Evolutionary conservation across 2,888 invertebrate genomes (phyloP), one percentile per base, ranked within the genome.

Genomic region (Metellina segmentata): DNA sequence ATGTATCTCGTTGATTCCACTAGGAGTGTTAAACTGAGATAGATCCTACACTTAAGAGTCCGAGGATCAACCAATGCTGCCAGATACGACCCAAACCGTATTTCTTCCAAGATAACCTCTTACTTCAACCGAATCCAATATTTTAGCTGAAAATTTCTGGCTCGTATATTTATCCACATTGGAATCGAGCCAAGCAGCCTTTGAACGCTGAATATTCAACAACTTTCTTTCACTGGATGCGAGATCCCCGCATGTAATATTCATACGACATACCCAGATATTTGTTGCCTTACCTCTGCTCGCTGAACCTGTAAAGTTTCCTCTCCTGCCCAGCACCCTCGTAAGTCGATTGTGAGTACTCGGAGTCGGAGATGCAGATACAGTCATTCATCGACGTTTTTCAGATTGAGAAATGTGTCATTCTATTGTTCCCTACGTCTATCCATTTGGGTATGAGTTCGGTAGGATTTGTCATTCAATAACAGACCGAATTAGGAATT

Each of bases 191-290:
- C 85, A 85, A 85, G 70, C 49, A 19, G 7, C 48, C 20, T 85
- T 85, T 69, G 78, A 70, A 19, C 16, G 20, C 77, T 85, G 85
- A 85, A 85, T 85, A 85, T 85, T 85, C 85, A 85, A 85, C 85
- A 78, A 51, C 70, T 77, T 77, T 70, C 78, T 49, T 71, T 19
- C 13, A 69, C 49, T 70, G 49, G 48, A 71, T 51, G n/a, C 53
- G 61, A 85, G 51, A 49, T 72, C 70, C 51, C 16, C 71, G 52
- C 81, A 88, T 88, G 88, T 51, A 88, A 88, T 88, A 88, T 88
- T 88, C 88, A 88, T 88, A 81, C 75, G 75, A 88, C 88, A 81
- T 69, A n/a, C 48, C 34, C 48, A 19, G 72, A 81, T 88, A 88
- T 88, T 88, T 88, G 88, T 88, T 87, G 79, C 72, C 71, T 77